Evolutionary conservation across 1,140 invertebrate genomes (phyloP).

Genomic region (Asobara japonica): DNA sequence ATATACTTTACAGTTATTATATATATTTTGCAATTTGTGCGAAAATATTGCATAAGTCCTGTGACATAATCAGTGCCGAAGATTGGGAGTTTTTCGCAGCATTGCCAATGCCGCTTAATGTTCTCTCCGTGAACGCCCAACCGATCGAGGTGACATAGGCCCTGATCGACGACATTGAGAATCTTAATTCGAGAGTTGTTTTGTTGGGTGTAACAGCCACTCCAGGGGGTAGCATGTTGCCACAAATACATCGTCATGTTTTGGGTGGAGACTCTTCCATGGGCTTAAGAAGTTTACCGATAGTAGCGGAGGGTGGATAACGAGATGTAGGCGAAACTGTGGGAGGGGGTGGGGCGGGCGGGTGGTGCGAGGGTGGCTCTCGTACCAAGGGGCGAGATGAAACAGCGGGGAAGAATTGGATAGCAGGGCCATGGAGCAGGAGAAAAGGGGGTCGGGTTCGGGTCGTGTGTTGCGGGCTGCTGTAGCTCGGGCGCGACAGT

Average conservation of each 20-base stretch:
- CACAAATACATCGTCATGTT: background rate
- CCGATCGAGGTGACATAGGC: too few species aligned
- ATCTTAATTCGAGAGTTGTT: too few species aligned
- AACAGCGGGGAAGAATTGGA: background rate
- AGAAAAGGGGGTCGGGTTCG: slow-evolving; percentile 40
- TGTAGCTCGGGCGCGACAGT: slow-evolving; percentile 67
- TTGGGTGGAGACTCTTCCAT: slow-evolving; percentile 14
- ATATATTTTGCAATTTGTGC: too few species aligned
- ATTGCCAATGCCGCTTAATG: too few species aligned
- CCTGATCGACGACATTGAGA: too few species aligned
- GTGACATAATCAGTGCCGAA: too few species aligned
- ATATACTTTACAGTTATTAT: too few species aligned
- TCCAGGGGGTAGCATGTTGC: background rate
- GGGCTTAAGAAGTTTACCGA: slow-evolving; percentile 40
- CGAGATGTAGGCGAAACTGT: slow-evolving; percentile 54
- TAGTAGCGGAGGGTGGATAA: slow-evolving; percentile 44
- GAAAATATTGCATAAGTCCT: too few species aligned
- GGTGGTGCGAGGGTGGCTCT: slow-evolving; percentile 26
- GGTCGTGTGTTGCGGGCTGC: slow-evolving; percentile 65
- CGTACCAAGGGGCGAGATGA: slow-evolving; percentile 13
- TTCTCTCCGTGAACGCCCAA: too few species aligned
- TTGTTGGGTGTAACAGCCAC: background rate
- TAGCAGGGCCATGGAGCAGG: slow-evolving; percentile 25
- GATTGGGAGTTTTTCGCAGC: too few species aligned
- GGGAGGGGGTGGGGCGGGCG: slow-evolving; percentile 3